Evolutionary conservation across 2,113 vertebrate genomes (phyloP).

Genomic region (Neomonachus schauinslandi): DNA sequence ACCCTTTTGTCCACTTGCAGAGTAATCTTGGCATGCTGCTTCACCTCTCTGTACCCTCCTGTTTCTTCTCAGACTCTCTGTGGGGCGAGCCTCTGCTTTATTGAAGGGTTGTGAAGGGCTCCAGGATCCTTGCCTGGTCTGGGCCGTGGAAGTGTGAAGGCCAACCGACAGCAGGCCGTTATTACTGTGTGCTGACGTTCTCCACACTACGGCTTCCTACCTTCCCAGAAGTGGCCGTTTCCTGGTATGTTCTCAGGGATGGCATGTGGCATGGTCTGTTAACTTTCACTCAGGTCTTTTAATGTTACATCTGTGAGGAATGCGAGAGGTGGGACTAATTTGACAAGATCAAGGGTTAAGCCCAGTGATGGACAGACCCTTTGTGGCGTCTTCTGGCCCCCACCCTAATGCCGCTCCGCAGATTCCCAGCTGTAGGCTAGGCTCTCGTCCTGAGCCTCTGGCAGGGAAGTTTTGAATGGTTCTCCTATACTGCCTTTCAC

Average conservation of each 20-base stretch:
- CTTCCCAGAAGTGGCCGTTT: conserved; percentile 69
- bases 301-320: conserved; percentile 79
- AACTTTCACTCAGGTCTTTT: conserved; percentile 78
- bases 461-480: conserved; percentile 61
- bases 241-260: conserved; percentile 67
- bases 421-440: conserved; percentile 49
- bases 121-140: background rate
- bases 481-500: conserved; percentile 64
- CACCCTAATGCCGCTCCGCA: conserved; percentile 35
- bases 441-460: conserved; percentile 50
- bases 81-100: conserved; percentile 24
- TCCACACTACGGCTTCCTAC: conserved; percentile 53
- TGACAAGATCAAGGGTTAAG: conserved; percentile 79
- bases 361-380: conserved; percentile 52
- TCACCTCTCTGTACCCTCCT: background rate
- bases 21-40: conserved; percentile 26
- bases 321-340: conserved; percentile 72
- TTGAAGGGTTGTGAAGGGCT: background rate
- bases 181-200: conserved; percentile 22
- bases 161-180: conserved; percentile 1
- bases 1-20: conserved; percentile 14
- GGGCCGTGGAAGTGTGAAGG: background rate
- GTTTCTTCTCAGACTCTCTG: background rate
- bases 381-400: conserved; percentile 47
- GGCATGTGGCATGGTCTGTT: conserved; percentile 75